Base-by-base conservation (phyloP, 2,113 vertebrate species). In the Coryphaenoides rupestris region DNA sequence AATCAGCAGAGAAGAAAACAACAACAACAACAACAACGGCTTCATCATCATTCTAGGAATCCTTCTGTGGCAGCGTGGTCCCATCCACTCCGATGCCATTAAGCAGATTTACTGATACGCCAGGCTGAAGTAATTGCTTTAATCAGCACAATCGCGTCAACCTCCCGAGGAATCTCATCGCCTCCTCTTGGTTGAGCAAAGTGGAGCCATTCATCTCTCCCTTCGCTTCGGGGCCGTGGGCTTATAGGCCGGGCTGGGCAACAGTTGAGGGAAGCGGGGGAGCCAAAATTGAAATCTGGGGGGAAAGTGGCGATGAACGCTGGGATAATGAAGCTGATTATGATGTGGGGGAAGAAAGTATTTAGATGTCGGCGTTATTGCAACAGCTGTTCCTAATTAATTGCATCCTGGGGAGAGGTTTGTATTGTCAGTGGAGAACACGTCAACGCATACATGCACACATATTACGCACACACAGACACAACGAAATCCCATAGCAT, bases 101-200 rank as follows among this genome's bases (percentile, higher is more conserved):
- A 74, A 77, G 65, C 71, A 73, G 79, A 83, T 80, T 78, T 83
- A 84, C 81, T 76, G 76, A 74, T 64, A 75, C 45, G 70, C 78
- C 68, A 56, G 63, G 72, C 75, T 70, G 60, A 85, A 86, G 76
- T 73, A 82, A 88, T 85, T 70, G 76, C 73, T 85, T 79, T 82
- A 85, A 88, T 84, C 81, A 77, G 76, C 3, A 52, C 58, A 81
- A 72, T 79, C 76, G 82, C 72, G 71, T 67, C 69, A n/a, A 54
- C 69, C 68, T 73, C 66, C 72, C 74, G 70, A 77, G 77, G 73
- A 78, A 78, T 70, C 66, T 68, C 45, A 46, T 40, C 60, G 19
- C 61, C 33, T 40, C 6, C 13, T 40, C 3, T 40, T 40, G 33
- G 33, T 40, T 6, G 9, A 40, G 76, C 69, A 63, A 79, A 74